Conservation (phyloP, 2,888 invertebrate species). For the Eueremaeus valkanovi region DNA sequence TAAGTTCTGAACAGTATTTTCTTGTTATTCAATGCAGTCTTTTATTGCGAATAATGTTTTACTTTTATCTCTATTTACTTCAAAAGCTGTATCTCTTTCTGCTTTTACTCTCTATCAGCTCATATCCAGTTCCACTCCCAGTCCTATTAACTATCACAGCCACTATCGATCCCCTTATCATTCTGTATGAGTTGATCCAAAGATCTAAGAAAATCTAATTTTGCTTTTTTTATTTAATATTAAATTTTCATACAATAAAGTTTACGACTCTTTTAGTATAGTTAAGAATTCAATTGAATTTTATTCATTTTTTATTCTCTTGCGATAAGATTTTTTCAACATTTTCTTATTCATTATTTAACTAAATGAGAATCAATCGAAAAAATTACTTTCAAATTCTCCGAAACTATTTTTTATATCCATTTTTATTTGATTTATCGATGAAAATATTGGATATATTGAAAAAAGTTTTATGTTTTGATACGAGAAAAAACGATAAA, state of each 20-base stretch:
- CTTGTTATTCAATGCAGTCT: not conserved
- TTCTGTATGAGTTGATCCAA: not conserved
- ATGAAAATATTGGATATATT: no score
- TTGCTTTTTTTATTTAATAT: not conserved
- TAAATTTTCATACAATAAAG: not conserved
- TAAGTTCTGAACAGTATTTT: not conserved
- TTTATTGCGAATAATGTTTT: not conserved
- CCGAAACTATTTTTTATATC: not conserved
- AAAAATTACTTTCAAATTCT: no score
- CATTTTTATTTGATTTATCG: not conserved
- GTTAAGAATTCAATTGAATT: not conserved
- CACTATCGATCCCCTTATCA: not conserved
- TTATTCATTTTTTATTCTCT: not conserved
- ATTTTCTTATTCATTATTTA: not conserved
- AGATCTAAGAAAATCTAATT: not conserved
- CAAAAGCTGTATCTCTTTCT: not conserved
- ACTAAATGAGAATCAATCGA: not conserved
- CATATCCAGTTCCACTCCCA: not conserved
- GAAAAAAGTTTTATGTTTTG: no score
- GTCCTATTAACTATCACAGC: not conserved
- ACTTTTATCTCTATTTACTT: not conserved
- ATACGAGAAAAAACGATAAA: no score
- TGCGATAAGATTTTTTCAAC: not conserved
- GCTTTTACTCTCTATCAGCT: not conserved
- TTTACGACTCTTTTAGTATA: constrained; percentile 7